Conservation (phyloP, 2,888 invertebrate species). For the Mantis religiosa region DNA sequence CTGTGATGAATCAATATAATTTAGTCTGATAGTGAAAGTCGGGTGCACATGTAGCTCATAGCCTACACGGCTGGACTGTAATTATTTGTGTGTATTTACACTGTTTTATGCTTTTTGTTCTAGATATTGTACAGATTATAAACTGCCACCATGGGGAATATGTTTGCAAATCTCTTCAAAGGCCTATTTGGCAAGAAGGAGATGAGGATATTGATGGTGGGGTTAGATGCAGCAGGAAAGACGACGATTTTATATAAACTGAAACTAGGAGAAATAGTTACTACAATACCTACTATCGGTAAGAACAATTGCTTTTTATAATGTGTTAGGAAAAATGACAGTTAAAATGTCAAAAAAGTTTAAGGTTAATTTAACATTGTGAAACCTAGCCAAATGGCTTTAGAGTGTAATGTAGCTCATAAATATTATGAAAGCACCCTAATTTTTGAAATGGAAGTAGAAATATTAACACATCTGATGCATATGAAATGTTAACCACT, state of each 20-base stretch:
- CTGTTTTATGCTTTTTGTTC: background rate
- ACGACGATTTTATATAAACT: constrained; percentile 99
- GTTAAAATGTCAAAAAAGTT: too few relatives aligned
- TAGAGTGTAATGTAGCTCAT: too few relatives aligned
- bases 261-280: constrained; percentile 99
- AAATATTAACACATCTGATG: too few relatives aligned
- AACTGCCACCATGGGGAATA: constrained; percentile 85
- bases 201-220: constrained; percentile 99
- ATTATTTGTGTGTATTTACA: background rate
- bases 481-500: too few relatives aligned
- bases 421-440: too few relatives aligned
- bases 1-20: constrained; percentile 18
- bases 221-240: constrained; percentile 99
- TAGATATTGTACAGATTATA: constrained; percentile 21
- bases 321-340: background rate
- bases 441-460: too few relatives aligned
- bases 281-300: constrained; percentile 99
- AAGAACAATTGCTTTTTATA: constrained; percentile 45
- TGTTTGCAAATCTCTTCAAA: constrained; percentile 96
- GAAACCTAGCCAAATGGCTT: too few relatives aligned
- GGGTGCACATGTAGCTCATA: background rate
- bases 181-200: constrained; percentile 99
- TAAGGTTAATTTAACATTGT: too few relatives aligned
- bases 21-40: background rate
- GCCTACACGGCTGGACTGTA: background rate